Base-by-base conservation (phyloP, 2,113 vertebrate genomes). In the Pyrgilauda ruficollis region DNA sequence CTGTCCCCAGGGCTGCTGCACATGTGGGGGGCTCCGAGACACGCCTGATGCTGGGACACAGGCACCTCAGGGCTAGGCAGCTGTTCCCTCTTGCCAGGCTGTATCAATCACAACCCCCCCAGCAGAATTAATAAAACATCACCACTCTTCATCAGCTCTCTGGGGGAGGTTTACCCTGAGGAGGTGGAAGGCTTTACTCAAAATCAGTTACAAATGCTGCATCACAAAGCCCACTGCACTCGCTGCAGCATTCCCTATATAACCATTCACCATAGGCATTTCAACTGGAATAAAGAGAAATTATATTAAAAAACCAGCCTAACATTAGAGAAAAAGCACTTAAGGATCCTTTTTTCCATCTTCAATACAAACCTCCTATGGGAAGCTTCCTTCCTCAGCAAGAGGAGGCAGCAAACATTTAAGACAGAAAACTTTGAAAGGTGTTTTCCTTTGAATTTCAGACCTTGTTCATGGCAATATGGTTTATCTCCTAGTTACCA, bases 11-110 rank as follows among this genome's bases (percentile, higher is more conserved):
- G 33, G 68, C 47, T 58, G 2, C 10, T 4, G 3, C 64, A 23
- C n/a, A n/a, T 8, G 14, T 22, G 41, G 58, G 7, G 18, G 16
- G 21, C 49, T 81, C 53, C 0, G 1, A 39, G 41, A 26, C 0
- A 0, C 66, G 56, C 46, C 52, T n/a, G 30, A 24, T 23, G 24
- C 41, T 0, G 0, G 39, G 58, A 14, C 50, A 87, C 27, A 24
- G 49, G 22, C 10, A 37, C 9, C 41, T 39, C 58, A 12, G 53
- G 66, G 31, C 21, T 13, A 4, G 44, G 83, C 59, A 64, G 49
- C 81, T 37, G 39, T 33, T n/a, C 19, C 55, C 50, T 64, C 73
- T 11, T 33, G 55, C 33, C 52, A 63, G 43, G 56, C 21, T 41
- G 3, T 28, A 47, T 68, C 66, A 10, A 6, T 50, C n/a, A 64